Conservation (phyloP, 2,113 vertebrate genomes). For the Apistogramma diplotaenia region DNA sequence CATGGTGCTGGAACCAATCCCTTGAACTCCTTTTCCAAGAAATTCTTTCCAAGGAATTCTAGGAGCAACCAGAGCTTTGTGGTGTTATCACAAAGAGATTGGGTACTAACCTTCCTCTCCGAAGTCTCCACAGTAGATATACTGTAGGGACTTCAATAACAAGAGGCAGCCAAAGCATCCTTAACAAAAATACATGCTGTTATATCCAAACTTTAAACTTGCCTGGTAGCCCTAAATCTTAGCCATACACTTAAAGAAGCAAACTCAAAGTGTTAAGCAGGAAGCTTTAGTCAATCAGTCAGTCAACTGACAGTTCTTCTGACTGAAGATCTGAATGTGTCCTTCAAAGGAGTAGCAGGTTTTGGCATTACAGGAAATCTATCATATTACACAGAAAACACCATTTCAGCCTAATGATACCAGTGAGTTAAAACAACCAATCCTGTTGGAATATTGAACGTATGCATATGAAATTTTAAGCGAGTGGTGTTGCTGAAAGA, state of each 20-base stretch:
- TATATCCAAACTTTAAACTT: too few relatives aligned
- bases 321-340: not conserved
- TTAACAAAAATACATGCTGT: too few relatives aligned
- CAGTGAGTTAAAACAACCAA: not conserved
- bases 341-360: not conserved
- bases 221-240: too few relatives aligned
- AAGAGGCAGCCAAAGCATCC: too few relatives aligned
- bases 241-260: not conserved
- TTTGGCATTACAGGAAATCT: not conserved
- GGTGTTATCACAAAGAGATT: too few relatives aligned
- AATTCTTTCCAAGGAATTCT: too few relatives aligned
- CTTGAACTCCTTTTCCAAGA: too few relatives aligned
- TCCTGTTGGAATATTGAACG: not conserved
- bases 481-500: not conserved
- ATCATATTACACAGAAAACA: not conserved
- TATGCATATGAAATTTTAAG: not conserved
- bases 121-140: too few relatives aligned
- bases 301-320: not conserved
- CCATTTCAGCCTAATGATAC: not conserved
- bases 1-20: too few relatives aligned
- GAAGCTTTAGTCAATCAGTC: not conserved
- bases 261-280: not conserved
- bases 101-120: too few relatives aligned
- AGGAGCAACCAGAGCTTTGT: too few relatives aligned
- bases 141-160: too few relatives aligned